These are phyloP conservation scores for Bruchidius siliquastri DNA, from an alignment of 2,888 invertebrate genomes.

Conservation along the genomic window DNA sequence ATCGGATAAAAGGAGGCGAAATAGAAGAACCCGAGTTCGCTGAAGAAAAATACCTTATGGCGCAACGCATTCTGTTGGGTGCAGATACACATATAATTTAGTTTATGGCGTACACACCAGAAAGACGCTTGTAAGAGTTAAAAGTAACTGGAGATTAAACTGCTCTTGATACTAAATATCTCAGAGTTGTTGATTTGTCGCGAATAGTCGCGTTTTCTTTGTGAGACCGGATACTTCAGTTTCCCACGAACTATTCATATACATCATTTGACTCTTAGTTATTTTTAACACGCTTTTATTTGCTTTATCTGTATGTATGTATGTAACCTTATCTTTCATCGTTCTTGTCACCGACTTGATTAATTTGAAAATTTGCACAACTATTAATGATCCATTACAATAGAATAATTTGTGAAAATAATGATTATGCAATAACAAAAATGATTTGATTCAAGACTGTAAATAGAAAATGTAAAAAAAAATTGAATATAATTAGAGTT, in stretches of 20 bases:
- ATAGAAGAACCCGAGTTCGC: not conserved
- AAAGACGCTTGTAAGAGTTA: not conserved
- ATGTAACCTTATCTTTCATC: too few species aligned
- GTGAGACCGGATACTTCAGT: not conserved
- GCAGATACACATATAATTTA: not conserved
- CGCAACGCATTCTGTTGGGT: not conserved
- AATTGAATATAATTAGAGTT: too few species aligned
- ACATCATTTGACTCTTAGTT: too few species aligned
- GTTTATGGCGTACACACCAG: not conserved
- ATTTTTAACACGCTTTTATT: too few species aligned
- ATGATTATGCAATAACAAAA: too few species aligned
- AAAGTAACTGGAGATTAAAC: not conserved
- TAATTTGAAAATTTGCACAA: too few species aligned
- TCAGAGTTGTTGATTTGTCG: not conserved
- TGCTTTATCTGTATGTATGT: too few species aligned
- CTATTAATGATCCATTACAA: too few species aligned
- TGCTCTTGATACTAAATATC: not conserved
- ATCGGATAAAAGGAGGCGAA: not conserved
- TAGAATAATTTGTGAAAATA: too few species aligned
- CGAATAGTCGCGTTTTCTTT: not conserved
- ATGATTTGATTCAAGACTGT: too few species aligned
- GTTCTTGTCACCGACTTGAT: too few species aligned
- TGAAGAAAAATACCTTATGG: not conserved
- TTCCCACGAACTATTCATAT: not conserved
- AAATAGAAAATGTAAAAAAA: too few species aligned